Conservation (phyloP, 2,113 vertebrate species). For the Vombatus ursinus region DNA sequence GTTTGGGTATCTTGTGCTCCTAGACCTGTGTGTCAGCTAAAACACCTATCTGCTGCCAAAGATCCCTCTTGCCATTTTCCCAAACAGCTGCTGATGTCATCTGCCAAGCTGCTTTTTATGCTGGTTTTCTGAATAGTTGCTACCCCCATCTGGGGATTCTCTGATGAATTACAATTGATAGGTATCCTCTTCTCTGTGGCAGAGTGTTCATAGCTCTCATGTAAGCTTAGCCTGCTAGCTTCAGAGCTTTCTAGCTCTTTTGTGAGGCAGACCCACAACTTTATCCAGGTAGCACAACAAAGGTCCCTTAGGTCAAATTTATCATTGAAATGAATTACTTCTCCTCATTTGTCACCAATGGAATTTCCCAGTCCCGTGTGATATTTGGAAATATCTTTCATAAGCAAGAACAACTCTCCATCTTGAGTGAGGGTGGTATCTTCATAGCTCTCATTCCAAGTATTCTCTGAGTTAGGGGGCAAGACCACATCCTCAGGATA, state of each 20-base stretch:
- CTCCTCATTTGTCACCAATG: background rate
- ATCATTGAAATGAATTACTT: background rate
- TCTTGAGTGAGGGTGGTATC: background rate
- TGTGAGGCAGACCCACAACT: background rate
- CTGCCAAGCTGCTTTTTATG: too few species aligned
- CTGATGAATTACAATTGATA: too few species aligned
- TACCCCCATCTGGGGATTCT: too few species aligned
- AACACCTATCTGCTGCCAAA: too few species aligned
- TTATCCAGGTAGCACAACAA: background rate
- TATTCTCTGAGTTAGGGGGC: background rate
- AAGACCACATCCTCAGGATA: background rate
- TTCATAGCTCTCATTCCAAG: background rate
- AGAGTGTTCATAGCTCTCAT: too few species aligned
- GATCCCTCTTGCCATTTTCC: too few species aligned
- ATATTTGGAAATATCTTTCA: background rate
- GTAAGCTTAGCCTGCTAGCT: too few species aligned
- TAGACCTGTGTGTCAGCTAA: too few species aligned
- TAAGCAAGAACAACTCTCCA: background rate
- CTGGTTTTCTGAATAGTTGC: too few species aligned
- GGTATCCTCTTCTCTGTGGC: too few species aligned
- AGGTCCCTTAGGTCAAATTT: background rate
- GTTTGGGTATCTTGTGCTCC: too few species aligned
- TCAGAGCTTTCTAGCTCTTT: background rate
- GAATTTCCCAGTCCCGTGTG: background rate
- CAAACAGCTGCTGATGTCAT: too few species aligned